A percentile compares a stretch with the other conserved stretches of the same genome.
Evolutionary conservation across 2,888 invertebrate species (phyloP).

Genomic region (Diarsia mendica): DNA sequence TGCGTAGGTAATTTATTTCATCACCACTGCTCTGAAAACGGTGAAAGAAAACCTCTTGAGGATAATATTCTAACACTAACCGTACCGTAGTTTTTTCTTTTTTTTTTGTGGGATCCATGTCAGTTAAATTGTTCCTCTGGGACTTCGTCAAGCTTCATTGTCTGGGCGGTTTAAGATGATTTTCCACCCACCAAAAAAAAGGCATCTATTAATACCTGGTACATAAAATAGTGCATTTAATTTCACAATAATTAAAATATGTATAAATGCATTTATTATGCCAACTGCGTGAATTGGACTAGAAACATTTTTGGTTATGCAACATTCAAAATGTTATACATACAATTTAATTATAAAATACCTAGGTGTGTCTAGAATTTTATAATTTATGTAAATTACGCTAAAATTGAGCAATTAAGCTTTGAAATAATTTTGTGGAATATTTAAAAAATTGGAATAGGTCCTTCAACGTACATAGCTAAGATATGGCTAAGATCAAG

Average conservation of each 20-base stretch:
- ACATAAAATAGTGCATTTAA: neutral
- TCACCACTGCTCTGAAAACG: too few relatives aligned
- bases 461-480: too few relatives aligned
- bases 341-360: neutral
- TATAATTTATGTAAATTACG: neutral
- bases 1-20: too few relatives aligned
- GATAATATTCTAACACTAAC: too few relatives aligned
- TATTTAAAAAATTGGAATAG: neutral
- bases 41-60: too few relatives aligned
- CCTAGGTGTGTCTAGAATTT: slow-evolving; percentile 8
- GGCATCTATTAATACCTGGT: neutral
- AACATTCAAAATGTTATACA: slow-evolving; percentile 9
- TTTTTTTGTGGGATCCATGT: too few relatives aligned
- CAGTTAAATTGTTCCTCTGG: too few relatives aligned
- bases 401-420: neutral
- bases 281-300: slow-evolving; percentile 34
- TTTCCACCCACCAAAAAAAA: too few relatives aligned
- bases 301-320: slow-evolving; percentile 25
- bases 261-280: neutral
- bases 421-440: neutral
- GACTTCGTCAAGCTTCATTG: too few relatives aligned
- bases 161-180: too few relatives aligned
- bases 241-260: neutral
- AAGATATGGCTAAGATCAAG: too few relatives aligned
- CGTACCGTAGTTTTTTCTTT: too few relatives aligned